A percentile compares a stretch with the other conserved stretches of the same genome.
Evolutionary conservation across 2,113 vertebrate species (phyloP).

Genomic region (Taxidea taxus): DNA sequence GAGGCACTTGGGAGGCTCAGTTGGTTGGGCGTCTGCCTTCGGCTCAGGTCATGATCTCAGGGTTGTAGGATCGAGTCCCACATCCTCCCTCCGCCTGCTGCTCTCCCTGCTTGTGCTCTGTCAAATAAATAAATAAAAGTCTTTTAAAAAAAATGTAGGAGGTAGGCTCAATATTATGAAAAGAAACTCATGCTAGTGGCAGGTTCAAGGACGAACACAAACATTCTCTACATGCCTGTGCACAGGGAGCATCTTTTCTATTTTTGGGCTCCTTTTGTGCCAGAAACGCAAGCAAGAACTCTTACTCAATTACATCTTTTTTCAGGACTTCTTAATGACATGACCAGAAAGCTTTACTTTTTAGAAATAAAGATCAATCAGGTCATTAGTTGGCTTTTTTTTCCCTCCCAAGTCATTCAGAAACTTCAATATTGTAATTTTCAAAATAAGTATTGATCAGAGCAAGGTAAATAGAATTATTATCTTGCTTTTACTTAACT

Average conservation of each 20-base stretch:
- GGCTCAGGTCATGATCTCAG: not conserved
- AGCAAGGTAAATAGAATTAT: not conserved
- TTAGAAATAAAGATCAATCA: constrained; percentile 14
- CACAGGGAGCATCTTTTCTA: not conserved
- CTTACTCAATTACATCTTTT: not conserved
- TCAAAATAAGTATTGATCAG: not conserved
- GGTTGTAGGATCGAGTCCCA: not conserved
- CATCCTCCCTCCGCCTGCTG: not conserved
- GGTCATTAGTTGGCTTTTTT: not conserved
- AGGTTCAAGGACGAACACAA: not conserved
- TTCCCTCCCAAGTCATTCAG: not conserved
- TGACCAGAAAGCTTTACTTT: constrained; percentile 15
- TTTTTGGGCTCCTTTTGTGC: not conserved
- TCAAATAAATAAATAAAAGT: not conserved
- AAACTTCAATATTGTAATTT: not conserved
- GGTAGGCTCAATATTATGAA: not conserved
- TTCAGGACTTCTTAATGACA: not conserved
- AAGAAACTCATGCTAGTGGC: not conserved
- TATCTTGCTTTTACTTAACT: not conserved
- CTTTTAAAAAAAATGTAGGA: not conserved
- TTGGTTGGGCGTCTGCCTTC: not conserved
- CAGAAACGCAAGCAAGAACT: not conserved
- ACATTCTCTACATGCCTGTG: not conserved
- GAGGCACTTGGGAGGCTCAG: not conserved
- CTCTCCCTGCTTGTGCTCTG: not conserved